Evolutionary conservation across 2,113 vertebrate genomes (phyloP).

Genomic region (Prietella phreatophila): DNA sequence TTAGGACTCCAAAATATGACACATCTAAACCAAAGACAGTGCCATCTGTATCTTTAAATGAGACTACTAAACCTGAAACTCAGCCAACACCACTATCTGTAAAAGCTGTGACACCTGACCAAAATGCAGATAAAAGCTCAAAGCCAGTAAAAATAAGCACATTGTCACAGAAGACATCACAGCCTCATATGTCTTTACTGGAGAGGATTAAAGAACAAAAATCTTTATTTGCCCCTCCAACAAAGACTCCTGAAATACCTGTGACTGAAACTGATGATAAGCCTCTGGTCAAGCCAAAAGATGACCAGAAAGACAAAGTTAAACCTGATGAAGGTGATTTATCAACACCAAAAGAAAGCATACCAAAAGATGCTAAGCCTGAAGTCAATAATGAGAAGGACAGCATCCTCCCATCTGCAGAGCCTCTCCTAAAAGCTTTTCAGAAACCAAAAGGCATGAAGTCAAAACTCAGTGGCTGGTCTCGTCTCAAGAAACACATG

Average conservation of each 20-base stretch:
- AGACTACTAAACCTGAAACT: constrained; percentile 45
- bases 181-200: constrained; percentile 35
- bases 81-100: constrained; percentile 48
- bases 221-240: neutral
- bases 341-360: constrained; percentile 21
- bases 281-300: constrained; percentile 36
- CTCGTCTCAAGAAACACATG: constrained; percentile 86
- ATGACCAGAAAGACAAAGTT: constrained; percentile 36
- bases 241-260: constrained; percentile 38
- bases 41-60: constrained; percentile 44
- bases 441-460: constrained; percentile 69
- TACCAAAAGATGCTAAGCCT: constrained; percentile 25
- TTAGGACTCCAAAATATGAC: constrained; percentile 47
- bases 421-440: constrained; percentile 58
- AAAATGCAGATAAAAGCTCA: constrained; percentile 44
- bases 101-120: constrained; percentile 57
- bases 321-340: constrained; percentile 49
- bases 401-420: constrained; percentile 40
- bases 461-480: constrained; percentile 79
- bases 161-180: constrained; percentile 47
- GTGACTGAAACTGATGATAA: constrained; percentile 41
- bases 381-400: constrained; percentile 48
- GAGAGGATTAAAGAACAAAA: constrained; percentile 44
- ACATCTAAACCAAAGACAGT: constrained; percentile 52
- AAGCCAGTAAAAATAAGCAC: constrained; percentile 41